phyloP scores from a whole-genome alignment of 1,140 invertebrate genomes.

The Venustaconcha ellipsiformis region DNA sequence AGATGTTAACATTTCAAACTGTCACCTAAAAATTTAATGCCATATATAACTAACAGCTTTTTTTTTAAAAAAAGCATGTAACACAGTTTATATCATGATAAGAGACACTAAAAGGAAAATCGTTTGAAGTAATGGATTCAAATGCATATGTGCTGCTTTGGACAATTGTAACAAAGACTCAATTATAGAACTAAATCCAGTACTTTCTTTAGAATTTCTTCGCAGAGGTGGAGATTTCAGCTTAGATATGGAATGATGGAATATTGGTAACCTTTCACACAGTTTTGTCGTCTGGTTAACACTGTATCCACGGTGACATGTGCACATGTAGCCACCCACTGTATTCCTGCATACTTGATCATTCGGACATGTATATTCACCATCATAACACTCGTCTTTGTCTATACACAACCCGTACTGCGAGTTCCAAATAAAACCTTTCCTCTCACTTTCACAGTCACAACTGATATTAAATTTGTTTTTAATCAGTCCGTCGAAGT shows the following conservation, averaged over 20 bases:
- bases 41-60: no score
- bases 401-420: constrained; percentile 44
- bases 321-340: constrained; percentile 25
- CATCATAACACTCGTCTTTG: constrained; percentile 23
- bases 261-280: constrained; percentile 9
- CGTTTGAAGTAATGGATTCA: no score
- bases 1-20: no score
- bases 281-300: constrained; percentile 3
- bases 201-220: no score
- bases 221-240: neutral
- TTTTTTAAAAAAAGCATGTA: no score
- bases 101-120: no score
- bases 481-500: constrained; percentile 40
- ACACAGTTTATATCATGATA: no score
- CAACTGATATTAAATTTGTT: constrained; percentile 49
- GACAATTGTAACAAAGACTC: no score
- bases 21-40: no score
- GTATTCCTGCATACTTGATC: constrained; percentile 22
- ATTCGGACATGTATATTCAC: constrained; percentile 1
- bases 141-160: no score
- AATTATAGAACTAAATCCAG: no score
- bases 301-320: constrained; percentile 20
- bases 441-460: constrained; percentile 28
- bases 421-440: constrained; percentile 46
- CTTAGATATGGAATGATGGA: constrained; percentile 9